Conservation (phyloP, 1,140 invertebrate species). For the Drosophila punjabiensis region DNA sequence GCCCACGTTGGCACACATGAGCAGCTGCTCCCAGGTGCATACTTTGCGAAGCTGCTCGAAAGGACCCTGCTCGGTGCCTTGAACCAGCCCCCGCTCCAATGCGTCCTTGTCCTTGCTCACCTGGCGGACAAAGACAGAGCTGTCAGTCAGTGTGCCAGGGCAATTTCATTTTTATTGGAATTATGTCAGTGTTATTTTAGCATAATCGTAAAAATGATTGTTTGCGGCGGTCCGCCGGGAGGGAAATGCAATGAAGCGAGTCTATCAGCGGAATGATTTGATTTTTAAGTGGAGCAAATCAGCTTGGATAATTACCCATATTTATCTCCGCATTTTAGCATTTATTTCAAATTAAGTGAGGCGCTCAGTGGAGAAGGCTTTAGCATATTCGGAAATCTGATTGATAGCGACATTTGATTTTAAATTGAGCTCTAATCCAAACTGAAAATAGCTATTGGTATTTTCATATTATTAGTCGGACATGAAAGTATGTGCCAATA, state of each 20-base stretch:
- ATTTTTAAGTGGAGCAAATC: conserved; percentile 17
- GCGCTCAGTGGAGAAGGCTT: neutral
- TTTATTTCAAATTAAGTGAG: neutral
- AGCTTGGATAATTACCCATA: neutral
- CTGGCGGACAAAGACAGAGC: conserved; percentile 37
- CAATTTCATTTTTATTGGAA: conserved; percentile 59
- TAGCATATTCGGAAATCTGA: neutral
- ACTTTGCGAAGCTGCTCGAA: conserved; percentile 37
- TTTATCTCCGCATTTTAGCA: conserved; percentile 11
- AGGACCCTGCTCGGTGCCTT: conserved; percentile 21
- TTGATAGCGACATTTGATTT: neutral
- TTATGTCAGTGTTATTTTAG: conserved; percentile 60
- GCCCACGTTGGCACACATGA: conserved; percentile 21
- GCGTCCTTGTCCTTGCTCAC: conserved; percentile 27
- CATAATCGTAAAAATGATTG: conserved; percentile 62
- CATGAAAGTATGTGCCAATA: neutral
- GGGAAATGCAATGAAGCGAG: conserved; percentile 25
- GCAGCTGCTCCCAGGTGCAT: conserved; percentile 62
- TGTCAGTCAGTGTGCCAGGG: conserved; percentile 50
- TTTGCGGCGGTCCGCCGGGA: conserved; percentile 30
- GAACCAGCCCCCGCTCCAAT: neutral
- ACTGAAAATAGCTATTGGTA: neutral
- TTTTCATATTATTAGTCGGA: neutral
- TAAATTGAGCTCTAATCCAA: conserved; percentile 1
- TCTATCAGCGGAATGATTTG: conserved; percentile 19